These are phyloP conservation scores for Pyrgus malvae DNA, from an alignment of 2,888 invertebrate species.

Conservation along the genomic window DNA sequence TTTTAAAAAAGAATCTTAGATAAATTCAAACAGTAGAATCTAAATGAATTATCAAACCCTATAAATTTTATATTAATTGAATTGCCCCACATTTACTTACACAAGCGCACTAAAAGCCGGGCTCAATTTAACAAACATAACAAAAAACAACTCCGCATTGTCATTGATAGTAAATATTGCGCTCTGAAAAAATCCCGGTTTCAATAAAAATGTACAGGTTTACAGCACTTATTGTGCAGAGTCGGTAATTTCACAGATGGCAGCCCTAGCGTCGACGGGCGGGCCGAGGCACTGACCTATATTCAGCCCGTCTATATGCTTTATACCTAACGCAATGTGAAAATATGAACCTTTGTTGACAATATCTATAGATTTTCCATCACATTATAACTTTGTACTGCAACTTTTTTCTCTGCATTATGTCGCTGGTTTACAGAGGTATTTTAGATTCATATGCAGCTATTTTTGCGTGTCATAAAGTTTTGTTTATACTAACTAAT, in stretches of 20 bases:
- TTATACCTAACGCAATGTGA: constrained; percentile 30
- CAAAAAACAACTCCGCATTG: constrained; percentile 8
- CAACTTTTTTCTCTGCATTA: constrained; percentile 12
- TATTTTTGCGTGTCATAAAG: not conserved
- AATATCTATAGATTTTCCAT: constrained; percentile 29
- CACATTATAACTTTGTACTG: constrained; percentile 23
- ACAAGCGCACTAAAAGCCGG: too few species aligned
- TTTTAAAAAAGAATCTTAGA: too few species aligned
- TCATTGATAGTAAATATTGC: constrained; percentile 16
- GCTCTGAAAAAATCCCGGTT: constrained; percentile 3
- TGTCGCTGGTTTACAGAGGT: not conserved
- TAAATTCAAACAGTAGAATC: too few species aligned
- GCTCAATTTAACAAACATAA: not conserved
- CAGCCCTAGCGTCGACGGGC: constrained; percentile 22
- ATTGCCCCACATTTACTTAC: too few species aligned
- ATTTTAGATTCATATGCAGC: not conserved
- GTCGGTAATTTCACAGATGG: constrained; percentile 24
- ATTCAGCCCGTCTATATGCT: constrained; percentile 37
- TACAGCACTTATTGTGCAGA: constrained; percentile 16
- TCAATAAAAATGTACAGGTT: constrained; percentile 11
- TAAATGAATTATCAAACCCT: too few species aligned
- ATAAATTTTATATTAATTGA: too few species aligned
- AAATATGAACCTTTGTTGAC: constrained; percentile 28
- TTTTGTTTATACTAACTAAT: too few species aligned
- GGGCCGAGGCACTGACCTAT: constrained; percentile 41